phyloP scores from a whole-genome alignment of 2,113 vertebrate genomes.

The Passer montanus region DNA sequence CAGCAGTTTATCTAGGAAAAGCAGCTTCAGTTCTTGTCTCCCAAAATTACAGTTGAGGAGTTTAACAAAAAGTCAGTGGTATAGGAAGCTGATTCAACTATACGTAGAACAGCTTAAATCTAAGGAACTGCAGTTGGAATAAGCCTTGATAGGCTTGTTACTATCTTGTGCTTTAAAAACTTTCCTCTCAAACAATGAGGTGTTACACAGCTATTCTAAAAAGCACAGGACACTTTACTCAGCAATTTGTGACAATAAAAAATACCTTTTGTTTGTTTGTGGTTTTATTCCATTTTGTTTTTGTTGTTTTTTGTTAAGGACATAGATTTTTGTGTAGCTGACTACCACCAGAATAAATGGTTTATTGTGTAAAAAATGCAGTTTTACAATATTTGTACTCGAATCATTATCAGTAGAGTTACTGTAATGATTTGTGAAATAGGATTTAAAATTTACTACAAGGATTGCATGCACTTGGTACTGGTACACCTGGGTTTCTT shows the following conservation, averaged over 20 bases:
- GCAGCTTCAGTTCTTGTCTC: neutral
- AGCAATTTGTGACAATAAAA: neutral
- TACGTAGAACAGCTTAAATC: neutral
- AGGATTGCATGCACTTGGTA: neutral
- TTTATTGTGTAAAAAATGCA: neutral
- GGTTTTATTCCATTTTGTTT: neutral
- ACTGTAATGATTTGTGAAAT: neutral
- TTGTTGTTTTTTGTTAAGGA: neutral
- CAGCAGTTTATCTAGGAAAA: neutral
- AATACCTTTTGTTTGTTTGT: neutral
- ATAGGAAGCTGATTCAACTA: neutral
- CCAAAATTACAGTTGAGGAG: neutral
- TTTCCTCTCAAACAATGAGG: neutral
- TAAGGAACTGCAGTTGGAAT: neutral
- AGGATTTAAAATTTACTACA: neutral
- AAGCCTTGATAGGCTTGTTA: neutral
- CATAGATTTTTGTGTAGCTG: neutral
- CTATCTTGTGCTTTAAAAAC: neutral
- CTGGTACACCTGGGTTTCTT: neutral
- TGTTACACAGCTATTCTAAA: neutral
- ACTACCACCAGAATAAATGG: neutral
- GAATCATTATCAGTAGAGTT: neutral
- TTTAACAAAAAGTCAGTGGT: neutral
- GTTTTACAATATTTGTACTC: neutral
- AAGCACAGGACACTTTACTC: neutral